These are phyloP conservation scores for Brachyopa scutellaris DNA, from an alignment of 2,888 invertebrate genomes.

Conservation along the genomic window DNA sequence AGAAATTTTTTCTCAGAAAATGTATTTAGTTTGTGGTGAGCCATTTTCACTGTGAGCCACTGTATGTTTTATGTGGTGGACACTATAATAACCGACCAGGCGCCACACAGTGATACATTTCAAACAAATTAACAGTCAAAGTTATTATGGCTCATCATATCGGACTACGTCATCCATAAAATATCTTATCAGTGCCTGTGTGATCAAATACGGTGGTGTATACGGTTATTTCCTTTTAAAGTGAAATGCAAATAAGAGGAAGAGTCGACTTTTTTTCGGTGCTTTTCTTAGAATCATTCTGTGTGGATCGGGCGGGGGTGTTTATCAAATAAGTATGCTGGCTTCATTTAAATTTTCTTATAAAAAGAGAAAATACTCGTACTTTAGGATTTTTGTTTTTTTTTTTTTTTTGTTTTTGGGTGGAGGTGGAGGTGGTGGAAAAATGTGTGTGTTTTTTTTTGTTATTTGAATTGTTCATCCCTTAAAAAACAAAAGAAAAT, in stretches of 20 bases:
- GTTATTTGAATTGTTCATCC: constrained; percentile 34
- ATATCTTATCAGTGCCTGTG: not conserved
- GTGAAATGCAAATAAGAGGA: not conserved
- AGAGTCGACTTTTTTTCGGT: not conserved
- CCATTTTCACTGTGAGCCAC: too few relatives aligned
- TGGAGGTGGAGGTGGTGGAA: not conserved
- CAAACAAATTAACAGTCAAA: constrained; percentile 12
- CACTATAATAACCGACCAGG: too few relatives aligned
- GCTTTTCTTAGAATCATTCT: not conserved
- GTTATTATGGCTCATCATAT: constrained; percentile 18
- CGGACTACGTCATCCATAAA: constrained; percentile 5
- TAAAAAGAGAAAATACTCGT: constrained; percentile 8
- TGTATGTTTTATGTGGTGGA: too few relatives aligned
- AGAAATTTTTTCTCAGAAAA: too few relatives aligned
- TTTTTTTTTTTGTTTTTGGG: constrained; percentile 2
- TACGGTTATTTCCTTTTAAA: not conserved
- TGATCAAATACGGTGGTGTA: not conserved
- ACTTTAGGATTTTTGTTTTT: too few relatives aligned
- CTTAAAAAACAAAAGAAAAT: constrained; percentile 43
- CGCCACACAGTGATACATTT: constrained; percentile 22
- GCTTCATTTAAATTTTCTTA: constrained; percentile 19
- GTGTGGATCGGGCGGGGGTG: not conserved
- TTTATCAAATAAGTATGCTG: constrained; percentile 12
- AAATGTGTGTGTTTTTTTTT: not conserved
- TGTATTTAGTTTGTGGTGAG: too few relatives aligned